Percentiles rank a stretch among this genome's conserved stretches.
Conservation (phyloP, 2,113 vertebrate genomes). For the Boulengeromyrus knoepffleri region DNA sequence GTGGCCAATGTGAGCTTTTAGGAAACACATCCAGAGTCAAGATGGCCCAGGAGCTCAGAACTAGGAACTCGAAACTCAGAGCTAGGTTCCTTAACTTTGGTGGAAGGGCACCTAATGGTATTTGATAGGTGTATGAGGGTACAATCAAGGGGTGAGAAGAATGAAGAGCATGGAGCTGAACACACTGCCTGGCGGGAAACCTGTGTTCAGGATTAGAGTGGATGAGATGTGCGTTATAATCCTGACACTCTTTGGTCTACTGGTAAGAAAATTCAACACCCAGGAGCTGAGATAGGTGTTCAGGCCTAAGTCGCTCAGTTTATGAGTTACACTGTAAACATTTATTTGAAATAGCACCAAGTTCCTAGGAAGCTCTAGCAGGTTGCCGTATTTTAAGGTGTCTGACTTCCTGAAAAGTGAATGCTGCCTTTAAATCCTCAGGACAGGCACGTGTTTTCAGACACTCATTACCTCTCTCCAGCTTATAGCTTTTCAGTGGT, state of each 20-base stretch:
- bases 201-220: background rate
- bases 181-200: background rate
- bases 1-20: background rate
- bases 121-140: background rate
- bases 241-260: background rate
- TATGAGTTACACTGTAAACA: background rate
- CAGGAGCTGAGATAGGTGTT: background rate
- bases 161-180: background rate
- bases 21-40: background rate
- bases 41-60: background rate
- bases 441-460: constrained; percentile 33
- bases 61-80: background rate
- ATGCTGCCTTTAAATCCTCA: background rate
- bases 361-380: background rate
- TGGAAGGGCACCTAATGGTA: background rate
- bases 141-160: background rate
- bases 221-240: background rate
- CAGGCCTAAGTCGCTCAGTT: background rate
- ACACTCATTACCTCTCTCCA: constrained; percentile 42
- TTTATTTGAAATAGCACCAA: background rate
- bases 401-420: background rate
- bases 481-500: background rate
- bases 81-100: background rate
- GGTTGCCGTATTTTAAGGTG: background rate
- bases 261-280: background rate